These are phyloP conservation scores for Ochropleura leucogaster DNA, from an alignment of 2,888 invertebrate genomes.

Conservation along the genomic window DNA sequence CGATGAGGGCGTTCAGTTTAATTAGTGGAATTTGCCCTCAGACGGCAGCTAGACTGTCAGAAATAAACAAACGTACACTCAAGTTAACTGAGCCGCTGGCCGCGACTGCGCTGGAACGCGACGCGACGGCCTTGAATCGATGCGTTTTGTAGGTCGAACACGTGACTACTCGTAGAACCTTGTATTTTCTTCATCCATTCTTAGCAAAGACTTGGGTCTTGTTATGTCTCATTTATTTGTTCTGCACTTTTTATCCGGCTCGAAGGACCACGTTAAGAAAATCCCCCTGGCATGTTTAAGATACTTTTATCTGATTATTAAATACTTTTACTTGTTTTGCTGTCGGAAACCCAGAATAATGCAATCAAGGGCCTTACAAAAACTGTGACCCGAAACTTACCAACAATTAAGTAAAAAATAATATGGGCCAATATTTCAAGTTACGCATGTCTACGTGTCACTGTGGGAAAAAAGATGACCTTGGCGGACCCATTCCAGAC, in stretches of 20 bases:
- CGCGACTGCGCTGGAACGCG: constrained; percentile 21
- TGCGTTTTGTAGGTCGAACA: constrained; percentile 50
- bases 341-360: not conserved
- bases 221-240: constrained; percentile 9
- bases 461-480: not conserved
- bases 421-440: not conserved
- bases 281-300: not conserved
- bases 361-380: not conserved
- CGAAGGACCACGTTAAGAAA: not conserved
- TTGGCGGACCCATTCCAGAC: not conserved
- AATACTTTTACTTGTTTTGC: not conserved
- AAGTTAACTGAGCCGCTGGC: constrained; percentile 14
- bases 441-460: not conserved
- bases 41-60: constrained; percentile 28
- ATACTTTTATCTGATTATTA: not conserved
- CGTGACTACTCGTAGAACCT: constrained; percentile 30
- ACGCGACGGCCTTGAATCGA: constrained; percentile 35
- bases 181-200: constrained; percentile 14
- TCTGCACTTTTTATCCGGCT: not conserved
- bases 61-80: constrained; percentile 40
- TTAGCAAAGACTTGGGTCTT: constrained; percentile 1
- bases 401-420: not conserved
- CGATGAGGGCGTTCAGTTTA: not conserved
- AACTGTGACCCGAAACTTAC: not conserved
- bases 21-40: constrained; percentile 4